Base-by-base conservation (phyloP, 2,888 invertebrate genomes). In the Drosophila longiperda region DNA sequence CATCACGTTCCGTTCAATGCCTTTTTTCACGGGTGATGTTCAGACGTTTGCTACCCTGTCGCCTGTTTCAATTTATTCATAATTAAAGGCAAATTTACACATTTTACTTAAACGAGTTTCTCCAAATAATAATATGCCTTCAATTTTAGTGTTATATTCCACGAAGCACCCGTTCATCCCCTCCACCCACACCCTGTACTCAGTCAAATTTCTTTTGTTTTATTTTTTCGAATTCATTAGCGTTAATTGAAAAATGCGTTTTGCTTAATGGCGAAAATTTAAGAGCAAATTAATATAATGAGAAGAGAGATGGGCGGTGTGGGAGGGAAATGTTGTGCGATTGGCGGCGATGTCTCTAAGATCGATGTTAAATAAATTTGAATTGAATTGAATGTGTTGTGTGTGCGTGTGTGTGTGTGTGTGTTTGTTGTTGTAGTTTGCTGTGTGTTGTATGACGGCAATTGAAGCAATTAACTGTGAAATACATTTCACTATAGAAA, bases 391-490 rank as follows among this genome's bases (percentile, higher is more conserved):
- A 78, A 78, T 77, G 78, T 77, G 38, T 72, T 71, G 71, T 65
- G 52, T 49, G 57, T 65, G 66, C 55, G 58, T 61, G 50, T 66
- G 63, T 59, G 69, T 63, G 50, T 55, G 65, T 63, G 61, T 54
- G 66, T 65, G 61, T 66, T 57, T 66, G 55, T 61, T 49, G 38
- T 70, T 72, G 63, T 52, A 45, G 59, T 66, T 57, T 59, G 58
- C 55, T 69, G 67, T 59, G 66, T 66, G 52, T 53, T 69, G 64
- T 66, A 34, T 67, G 57, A 59, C 55, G 73, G 76, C 89, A 86
- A 86, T 86, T 86, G 86, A 78, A 75, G 70, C 89, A 86, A 87
- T 86, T 86, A 86, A 86, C 62, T 84, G 82, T 86, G 76, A 84
- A 86, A 84, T 89, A 84, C 89, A 77, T 81, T 83, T 81, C 70